Base-by-base conservation (phyloP, 2,888 invertebrate genomes). In the Pediacus dermestoides region DNA sequence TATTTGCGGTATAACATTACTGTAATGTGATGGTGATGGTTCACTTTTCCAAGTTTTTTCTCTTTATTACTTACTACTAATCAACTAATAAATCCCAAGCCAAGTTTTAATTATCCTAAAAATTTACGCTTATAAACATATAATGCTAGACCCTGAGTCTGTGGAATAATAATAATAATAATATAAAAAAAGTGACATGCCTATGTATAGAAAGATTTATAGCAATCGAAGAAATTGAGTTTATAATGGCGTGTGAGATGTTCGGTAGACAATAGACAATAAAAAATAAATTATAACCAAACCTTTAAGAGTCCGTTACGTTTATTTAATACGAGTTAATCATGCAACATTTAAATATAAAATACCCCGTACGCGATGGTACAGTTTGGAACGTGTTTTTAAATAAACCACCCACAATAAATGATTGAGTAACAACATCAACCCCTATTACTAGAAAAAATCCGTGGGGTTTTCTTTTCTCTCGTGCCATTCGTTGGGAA, bases 331-430 rank as follows among this genome's bases (percentile, higher is more conserved):
- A 69, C 65, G 60, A 56, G 63, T 61, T 69, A 70, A 70, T 70
- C 70, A 70, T 70, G 70, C 70, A 67, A 67, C 64, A 69, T 69
- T 70, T 70, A 70, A 70, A 70, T 70, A 68, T 67, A 68, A 67
- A 69, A 65, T 66, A 58, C 64, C 66, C 65, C 55, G 70, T 65
- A 70, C 70, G 58, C 56, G 61, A 57, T 70, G 69, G 70, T 67
- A 70, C 28, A 28, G 10, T 14, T n/a, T 4, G 12, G 21, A 28
- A 28, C 60, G 58, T 52, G 55, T 52, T 53, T 55, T 52, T 53
- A 50, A 47, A 46, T 52, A 52, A 55, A 49, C 53, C 53, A 55
- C 50, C 53, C 54, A 53, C 54, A 39, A 53, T 52, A 52, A 32
- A 36, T 42, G 48, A 48, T 48, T 44, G 46, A 46, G 43, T 45